Conservation (phyloP, 2,113 vertebrate species). For the Hippotragus niger region DNA sequence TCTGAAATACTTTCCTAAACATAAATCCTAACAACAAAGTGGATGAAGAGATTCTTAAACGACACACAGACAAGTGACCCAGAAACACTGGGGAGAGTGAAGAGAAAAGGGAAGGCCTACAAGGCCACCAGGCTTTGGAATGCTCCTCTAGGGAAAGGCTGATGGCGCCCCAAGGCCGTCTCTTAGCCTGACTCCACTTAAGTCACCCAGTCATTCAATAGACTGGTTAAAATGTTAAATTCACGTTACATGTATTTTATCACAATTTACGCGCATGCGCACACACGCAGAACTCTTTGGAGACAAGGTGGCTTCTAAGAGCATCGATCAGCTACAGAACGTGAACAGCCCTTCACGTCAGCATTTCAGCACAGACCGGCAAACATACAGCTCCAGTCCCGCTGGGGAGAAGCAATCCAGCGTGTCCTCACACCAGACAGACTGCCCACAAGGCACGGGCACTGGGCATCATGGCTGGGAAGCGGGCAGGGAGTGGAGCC, state of each 20-base stretch:
- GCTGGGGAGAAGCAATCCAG: background rate
- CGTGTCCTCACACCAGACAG: background rate
- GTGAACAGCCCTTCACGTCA: background rate
- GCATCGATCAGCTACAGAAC: too few relatives aligned
- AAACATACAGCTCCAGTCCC: background rate
- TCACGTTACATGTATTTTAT: accelerated
- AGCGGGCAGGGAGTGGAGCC: accelerated
- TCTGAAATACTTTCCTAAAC: background rate
- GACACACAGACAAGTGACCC: background rate
- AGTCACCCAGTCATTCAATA: background rate
- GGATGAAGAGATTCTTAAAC: background rate
- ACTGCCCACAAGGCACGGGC: accelerated
- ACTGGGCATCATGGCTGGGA: accelerated
- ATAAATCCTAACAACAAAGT: background rate
- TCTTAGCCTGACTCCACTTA: background rate
- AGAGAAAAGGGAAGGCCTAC: too few relatives aligned
- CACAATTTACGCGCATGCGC: accelerated
- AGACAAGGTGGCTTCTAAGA: background rate
- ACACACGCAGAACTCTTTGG: accelerated
- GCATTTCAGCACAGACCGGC: background rate
- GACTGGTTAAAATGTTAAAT: background rate
- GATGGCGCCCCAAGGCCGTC: background rate
- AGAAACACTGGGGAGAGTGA: background rate
- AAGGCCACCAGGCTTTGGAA: background rate
- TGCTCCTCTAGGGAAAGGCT: background rate